Evolutionary conservation across 2,113 vertebrate species (phyloP).

Genomic region (Illadopsis cleaveri): DNA sequence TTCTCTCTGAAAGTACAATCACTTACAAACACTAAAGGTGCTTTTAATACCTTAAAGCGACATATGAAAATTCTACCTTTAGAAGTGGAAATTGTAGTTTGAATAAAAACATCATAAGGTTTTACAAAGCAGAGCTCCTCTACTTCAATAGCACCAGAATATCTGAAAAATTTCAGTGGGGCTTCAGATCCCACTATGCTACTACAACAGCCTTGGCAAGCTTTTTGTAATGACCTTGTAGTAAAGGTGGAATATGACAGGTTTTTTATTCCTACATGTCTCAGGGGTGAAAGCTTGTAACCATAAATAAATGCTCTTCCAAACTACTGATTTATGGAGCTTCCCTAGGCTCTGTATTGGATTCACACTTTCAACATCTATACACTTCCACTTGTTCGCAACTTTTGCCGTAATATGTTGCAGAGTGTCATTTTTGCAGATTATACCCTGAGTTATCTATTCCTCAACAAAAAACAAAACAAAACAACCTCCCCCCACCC

Average conservation of each 20-base stretch:
- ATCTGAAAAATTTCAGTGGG: not conserved
- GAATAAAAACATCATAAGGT: not conserved
- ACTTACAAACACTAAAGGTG: not conserved
- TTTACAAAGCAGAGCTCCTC: not conserved
- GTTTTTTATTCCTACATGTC: constrained; percentile 13
- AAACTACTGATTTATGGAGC: constrained; percentile 11
- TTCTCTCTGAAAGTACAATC: not conserved
- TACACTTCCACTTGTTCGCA: not conserved
- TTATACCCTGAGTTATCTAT: not conserved
- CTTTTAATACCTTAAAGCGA: not conserved
- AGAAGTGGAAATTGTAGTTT: not conserved
- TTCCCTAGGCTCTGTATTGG: not conserved
- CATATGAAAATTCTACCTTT: not conserved
- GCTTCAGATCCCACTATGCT: not conserved
- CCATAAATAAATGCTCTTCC: constrained; percentile 40
- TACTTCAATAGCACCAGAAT: not conserved
- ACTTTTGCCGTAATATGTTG: not conserved
- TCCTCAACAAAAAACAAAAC: not conserved
- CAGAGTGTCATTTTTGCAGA: not conserved
- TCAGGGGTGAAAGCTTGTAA: not conserved
- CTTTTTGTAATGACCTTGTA: constrained; percentile 43
- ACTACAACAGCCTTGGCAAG: not conserved
- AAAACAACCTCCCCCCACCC: too few species aligned
- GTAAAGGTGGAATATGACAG: constrained; percentile 27
- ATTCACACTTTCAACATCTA: constrained; percentile 5